Conservation (phyloP, 2,888 invertebrate species). For the Belgica antarctica region DNA sequence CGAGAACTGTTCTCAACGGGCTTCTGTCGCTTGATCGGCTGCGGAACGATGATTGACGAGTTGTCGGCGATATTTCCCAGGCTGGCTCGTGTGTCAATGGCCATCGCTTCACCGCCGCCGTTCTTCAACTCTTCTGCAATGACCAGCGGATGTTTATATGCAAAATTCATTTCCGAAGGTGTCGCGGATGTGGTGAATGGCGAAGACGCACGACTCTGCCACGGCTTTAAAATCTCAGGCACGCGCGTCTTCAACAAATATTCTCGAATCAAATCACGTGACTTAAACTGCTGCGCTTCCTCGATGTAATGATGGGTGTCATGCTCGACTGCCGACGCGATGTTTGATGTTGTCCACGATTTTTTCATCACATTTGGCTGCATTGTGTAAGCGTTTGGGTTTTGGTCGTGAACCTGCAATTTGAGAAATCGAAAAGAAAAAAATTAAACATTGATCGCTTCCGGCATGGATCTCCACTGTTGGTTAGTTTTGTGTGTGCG, state of each 20-base stretch:
- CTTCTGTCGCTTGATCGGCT: background rate
- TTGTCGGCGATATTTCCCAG: background rate
- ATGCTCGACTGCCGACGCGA: background rate
- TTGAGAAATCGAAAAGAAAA: background rate
- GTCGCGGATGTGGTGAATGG: conserved; percentile 44
- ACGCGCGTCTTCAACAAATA: conserved; percentile 45
- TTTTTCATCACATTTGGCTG: conserved; percentile 36
- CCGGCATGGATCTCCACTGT: too few relatives aligned
- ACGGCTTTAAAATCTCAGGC: conserved; percentile 44
- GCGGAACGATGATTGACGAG: conserved; percentile 36
- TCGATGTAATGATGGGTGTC: background rate
- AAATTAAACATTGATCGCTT: too few relatives aligned
- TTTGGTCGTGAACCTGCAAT: conserved; percentile 20
- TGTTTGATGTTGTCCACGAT: conserved; percentile 37
- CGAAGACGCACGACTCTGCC: conserved; percentile 41
- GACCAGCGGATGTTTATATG: conserved; percentile 54
- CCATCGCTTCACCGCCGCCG: conserved; percentile 34
- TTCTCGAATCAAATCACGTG: conserved; percentile 47
- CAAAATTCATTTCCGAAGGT: conserved; percentile 47
- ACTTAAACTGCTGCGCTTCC: conserved; percentile 13
- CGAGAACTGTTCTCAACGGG: background rate
- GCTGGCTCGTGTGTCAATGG: too few relatives aligned
- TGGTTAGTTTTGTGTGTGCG: too few relatives aligned
- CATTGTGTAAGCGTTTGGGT: conserved; percentile 8
- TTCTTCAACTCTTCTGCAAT: conserved; percentile 52